A percentile compares a stretch with the other conserved stretches of the same genome.
Evolutionary conservation across 2,888 invertebrate genomes (phyloP).

Genomic region (Sericinus montela): DNA sequence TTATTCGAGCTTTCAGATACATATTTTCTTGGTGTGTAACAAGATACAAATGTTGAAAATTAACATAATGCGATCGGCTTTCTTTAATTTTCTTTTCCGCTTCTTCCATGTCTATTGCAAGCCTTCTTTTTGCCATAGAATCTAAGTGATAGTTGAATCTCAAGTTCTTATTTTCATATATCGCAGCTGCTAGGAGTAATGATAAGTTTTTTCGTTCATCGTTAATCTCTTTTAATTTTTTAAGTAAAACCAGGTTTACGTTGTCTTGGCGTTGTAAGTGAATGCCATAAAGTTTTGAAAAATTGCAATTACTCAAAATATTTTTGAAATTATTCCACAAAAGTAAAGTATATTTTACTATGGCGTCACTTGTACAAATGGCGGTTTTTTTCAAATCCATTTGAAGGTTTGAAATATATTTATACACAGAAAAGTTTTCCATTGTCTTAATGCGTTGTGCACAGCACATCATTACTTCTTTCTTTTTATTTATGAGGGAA

Average conservation of each 20-base stretch:
- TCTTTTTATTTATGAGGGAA: conserved; percentile 43
- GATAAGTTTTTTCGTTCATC: conserved; percentile 52
- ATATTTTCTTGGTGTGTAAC: conserved; percentile 59
- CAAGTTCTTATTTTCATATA: conserved; percentile 58
- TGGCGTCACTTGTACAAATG: conserved; percentile 24
- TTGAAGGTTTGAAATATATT: conserved; percentile 17
- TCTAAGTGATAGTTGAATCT: conserved; percentile 51
- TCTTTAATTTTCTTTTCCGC: conserved; percentile 52
- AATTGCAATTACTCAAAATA: conserved; percentile 9
- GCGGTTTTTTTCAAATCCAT: conserved; percentile 33
- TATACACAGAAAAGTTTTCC: neutral
- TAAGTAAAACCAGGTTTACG: conserved; percentile 40
- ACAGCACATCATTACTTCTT: conserved; percentile 35
- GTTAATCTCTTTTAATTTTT: conserved; percentile 47
- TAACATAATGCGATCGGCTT: conserved; percentile 46
- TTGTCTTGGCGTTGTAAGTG: conserved; percentile 22
- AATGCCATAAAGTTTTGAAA: conserved; percentile 14
- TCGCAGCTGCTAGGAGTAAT: conserved; percentile 46
- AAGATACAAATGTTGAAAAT: conserved; percentile 58
- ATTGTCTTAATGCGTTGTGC: conserved; percentile 30
- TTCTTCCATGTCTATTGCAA: conserved; percentile 45
- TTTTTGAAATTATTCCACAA: conserved; percentile 25
- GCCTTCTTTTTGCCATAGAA: conserved; percentile 49
- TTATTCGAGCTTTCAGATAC: conserved; percentile 49
- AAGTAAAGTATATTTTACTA: conserved; percentile 23